Base-by-base conservation (phyloP, 2,888 invertebrate genomes). In the Troilus luridus region DNA sequence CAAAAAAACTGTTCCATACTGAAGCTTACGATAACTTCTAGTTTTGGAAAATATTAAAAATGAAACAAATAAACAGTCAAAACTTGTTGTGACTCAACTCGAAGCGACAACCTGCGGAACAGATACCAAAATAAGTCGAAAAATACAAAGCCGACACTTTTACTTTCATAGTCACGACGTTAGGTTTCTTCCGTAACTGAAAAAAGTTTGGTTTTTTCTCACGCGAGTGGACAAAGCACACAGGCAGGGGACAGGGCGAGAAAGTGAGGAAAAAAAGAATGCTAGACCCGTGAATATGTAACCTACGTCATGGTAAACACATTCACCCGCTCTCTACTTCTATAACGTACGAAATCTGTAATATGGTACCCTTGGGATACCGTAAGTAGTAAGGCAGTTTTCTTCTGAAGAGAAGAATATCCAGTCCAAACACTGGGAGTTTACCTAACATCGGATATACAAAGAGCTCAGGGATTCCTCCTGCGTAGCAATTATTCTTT, bases 211-310 rank as follows among this genome's bases (percentile, higher is more conserved):
- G 56, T 58, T 85, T 85, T 85, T 85, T 58, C 85, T 58, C 56
- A 85, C 56, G 85, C 56, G n/a, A 56, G 85, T 54, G 81, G 11
- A 85, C 21, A 58, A 85, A 85, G 58, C 56, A 41, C 77, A 81
- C 41, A 56, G 54, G 21, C 54, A 19, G 81, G 21, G n/a, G 85
- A 58, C 56, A 81, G 21, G 41, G 5, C n/a, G 85, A 85, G 85
- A 85, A 85, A 85, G 85, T 85, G 56, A 85, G 85, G 56, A 85
- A 58, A 41, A 85, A 85, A 58, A 81, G 54, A 81, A 85, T 54
- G 56, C 12, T 56, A n/a, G 56, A 56, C 54, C 85, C n/a, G 56
- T 85, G 85, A 85, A 85, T 85, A 56, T 85, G 85, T 85, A 85
- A 85, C 85, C 85, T 12, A 24, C 56, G 85, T n/a, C 85, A 85